These are phyloP conservation scores for Oryzias melastigma DNA, from an alignment of 2,113 vertebrate species.

Conservation along the genomic window DNA sequence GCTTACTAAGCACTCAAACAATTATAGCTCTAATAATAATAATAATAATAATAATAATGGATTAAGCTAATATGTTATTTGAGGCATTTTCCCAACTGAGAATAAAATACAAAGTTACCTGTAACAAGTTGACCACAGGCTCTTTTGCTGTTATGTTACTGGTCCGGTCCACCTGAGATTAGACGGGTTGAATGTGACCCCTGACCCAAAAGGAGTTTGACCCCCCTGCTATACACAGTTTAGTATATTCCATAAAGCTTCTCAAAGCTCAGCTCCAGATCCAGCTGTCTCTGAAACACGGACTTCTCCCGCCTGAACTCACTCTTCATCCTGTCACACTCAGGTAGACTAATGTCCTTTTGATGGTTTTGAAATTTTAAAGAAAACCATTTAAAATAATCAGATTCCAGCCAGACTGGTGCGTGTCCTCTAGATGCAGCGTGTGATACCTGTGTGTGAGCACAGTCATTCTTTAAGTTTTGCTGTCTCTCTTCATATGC, in stretches of 20 bases:
- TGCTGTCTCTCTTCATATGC: slow-evolving; percentile 66
- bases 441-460: slow-evolving; percentile 55
- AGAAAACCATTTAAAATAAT: slow-evolving; percentile 70
- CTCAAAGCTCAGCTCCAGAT: slow-evolving; percentile 18
- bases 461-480: slow-evolving; percentile 75
- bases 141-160: too few relatives aligned
- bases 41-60: too few relatives aligned
- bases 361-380: slow-evolving; percentile 72
- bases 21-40: too few relatives aligned
- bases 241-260: neutral
- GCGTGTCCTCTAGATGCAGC: slow-evolving; percentile 80
- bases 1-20: too few relatives aligned
- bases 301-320: slow-evolving; percentile 36
- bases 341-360: slow-evolving; percentile 71
- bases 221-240: too few relatives aligned
- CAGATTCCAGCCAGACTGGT: slow-evolving; percentile 64
- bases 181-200: too few relatives aligned
- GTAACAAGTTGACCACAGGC: too few relatives aligned
- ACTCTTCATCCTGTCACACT: slow-evolving; percentile 67
- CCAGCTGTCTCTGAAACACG: slow-evolving; percentile 37
- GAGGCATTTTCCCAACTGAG: too few relatives aligned
- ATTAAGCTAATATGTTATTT: too few relatives aligned
- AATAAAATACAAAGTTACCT: too few relatives aligned
- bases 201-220: too few relatives aligned
- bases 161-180: too few relatives aligned